Percentiles rank a stretch among this genome's conserved stretches.
phyloP scores from a whole-genome alignment of 2,888 invertebrate genomes.

The Lymantria monacha region DNA sequence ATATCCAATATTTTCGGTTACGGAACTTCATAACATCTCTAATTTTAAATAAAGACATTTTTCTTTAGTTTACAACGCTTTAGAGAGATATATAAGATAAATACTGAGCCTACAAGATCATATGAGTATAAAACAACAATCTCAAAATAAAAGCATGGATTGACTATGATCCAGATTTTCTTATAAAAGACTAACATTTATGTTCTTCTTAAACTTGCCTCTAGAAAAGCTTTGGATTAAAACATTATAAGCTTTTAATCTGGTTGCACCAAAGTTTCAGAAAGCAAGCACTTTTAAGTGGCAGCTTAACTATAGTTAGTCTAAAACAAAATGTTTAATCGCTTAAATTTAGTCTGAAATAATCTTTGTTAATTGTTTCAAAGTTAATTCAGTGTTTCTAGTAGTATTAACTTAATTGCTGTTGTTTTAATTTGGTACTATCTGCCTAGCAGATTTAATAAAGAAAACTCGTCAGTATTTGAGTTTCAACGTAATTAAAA shows the following conservation, averaged over 20 bases:
- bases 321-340: background rate
- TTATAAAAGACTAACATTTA: slow-evolving; percentile 65
- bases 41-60: too few species aligned
- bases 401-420: slow-evolving; percentile 12
- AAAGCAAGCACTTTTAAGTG: slow-evolving; percentile 10
- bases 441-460: background rate
- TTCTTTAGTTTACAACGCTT: background rate
- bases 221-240: slow-evolving; percentile 58
- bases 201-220: slow-evolving; percentile 70
- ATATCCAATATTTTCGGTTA: too few species aligned
- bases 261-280: slow-evolving; percentile 25
- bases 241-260: slow-evolving; percentile 47
- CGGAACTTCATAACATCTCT: too few species aligned
- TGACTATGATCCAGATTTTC: slow-evolving; percentile 69
- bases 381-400: background rate
- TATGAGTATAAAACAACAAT: slow-evolving; percentile 36
- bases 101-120: background rate
- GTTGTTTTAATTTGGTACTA: background rate
- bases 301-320: slow-evolving; percentile 10
- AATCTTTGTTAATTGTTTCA: background rate
- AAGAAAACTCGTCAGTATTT: slow-evolving; percentile 18
- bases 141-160: slow-evolving; percentile 55
- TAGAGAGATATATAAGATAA: background rate
- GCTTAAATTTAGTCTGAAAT: background rate
- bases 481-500: slow-evolving; percentile 29